Percentiles rank a stretch among this genome's conserved stretches.
phyloP scores from a whole-genome alignment of 1,140 invertebrate species.

The Zaprionus inermis region DNA sequence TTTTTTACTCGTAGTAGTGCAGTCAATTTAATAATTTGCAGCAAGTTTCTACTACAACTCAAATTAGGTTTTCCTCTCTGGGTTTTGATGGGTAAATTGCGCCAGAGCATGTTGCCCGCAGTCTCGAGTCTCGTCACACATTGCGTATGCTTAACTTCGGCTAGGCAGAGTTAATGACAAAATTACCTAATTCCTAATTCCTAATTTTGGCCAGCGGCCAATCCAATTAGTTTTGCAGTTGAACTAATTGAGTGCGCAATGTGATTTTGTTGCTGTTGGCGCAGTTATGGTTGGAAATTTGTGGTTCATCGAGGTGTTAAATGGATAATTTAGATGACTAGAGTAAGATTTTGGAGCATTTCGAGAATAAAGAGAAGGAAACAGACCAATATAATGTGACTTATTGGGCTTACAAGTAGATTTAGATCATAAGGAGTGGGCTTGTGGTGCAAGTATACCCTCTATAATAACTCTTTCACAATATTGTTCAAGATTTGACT shows the following conservation, averaged over 20 bases:
- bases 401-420: not conserved
- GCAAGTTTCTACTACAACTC: constrained; percentile 27
- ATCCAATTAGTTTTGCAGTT: constrained; percentile 51
- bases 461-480: not conserved
- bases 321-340: not conserved
- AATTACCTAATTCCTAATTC: constrained; percentile 39
- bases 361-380: not conserved
- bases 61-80: constrained; percentile 54
- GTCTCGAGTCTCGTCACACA: constrained; percentile 6
- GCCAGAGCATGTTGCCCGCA: not conserved
- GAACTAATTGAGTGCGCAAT: constrained; percentile 60
- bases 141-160: constrained; percentile 41
- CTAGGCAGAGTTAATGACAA: constrained; percentile 51
- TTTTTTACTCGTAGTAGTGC: constrained; percentile 35
- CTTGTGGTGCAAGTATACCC: too few relatives aligned
- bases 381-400: not conserved
- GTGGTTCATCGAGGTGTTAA: not conserved
- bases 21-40: constrained; percentile 74
- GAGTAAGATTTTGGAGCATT: not conserved
- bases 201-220: constrained; percentile 43
- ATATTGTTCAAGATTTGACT: not conserved
- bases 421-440: not conserved
- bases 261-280: too few relatives aligned
- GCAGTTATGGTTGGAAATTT: not conserved
- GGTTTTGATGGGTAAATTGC: constrained; percentile 32